Evolutionary conservation across 2,888 invertebrate species (phyloP).

Genomic region (Zygothrica quintamaculata): DNA sequence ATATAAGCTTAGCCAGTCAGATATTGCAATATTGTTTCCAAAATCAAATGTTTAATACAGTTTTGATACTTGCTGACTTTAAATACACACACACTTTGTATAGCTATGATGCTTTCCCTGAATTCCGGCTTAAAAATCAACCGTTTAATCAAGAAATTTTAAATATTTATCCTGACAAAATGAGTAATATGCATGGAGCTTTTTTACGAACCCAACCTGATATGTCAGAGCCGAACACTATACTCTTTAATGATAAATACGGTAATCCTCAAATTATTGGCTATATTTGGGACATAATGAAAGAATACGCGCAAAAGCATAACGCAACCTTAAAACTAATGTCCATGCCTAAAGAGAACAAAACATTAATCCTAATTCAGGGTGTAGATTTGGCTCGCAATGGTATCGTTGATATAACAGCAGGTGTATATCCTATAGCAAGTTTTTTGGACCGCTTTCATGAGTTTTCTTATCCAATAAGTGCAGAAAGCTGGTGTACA

Average conservation of each 20-base stretch:
- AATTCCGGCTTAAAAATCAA: conserved; percentile 28
- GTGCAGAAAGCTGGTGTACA: conserved; percentile 60
- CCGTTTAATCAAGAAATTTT: neutral
- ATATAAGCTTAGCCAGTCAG: conserved; percentile 15
- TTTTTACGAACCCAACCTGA: conserved; percentile 56
- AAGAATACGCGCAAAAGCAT: conserved; percentile 42
- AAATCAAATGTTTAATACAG: conserved; percentile 53
- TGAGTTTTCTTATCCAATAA: conserved; percentile 50
- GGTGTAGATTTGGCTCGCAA: conserved; percentile 40
- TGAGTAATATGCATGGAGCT: conserved; percentile 33
- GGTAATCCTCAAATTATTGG: conserved; percentile 40
- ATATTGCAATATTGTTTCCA: conserved; percentile 40
- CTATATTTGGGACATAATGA: conserved; percentile 64
- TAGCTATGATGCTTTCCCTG: conserved; percentile 48
- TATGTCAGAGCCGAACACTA: conserved; percentile 63
- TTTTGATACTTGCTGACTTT: conserved; percentile 39
- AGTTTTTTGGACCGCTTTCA: too few species aligned
- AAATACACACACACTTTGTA: conserved; percentile 30
- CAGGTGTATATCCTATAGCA: too few species aligned
- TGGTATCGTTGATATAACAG: conserved; percentile 46
- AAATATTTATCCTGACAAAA: conserved; percentile 56
- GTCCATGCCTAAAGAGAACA: conserved; percentile 1
- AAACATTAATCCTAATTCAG: conserved; percentile 33
- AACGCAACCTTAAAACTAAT: conserved; percentile 52
- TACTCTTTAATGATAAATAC: conserved; percentile 40